Evolutionary conservation across 2,113 vertebrate species (phyloP), one percentile per base, ranked within the genome.

Genomic region (Labeo rohita): DNA sequence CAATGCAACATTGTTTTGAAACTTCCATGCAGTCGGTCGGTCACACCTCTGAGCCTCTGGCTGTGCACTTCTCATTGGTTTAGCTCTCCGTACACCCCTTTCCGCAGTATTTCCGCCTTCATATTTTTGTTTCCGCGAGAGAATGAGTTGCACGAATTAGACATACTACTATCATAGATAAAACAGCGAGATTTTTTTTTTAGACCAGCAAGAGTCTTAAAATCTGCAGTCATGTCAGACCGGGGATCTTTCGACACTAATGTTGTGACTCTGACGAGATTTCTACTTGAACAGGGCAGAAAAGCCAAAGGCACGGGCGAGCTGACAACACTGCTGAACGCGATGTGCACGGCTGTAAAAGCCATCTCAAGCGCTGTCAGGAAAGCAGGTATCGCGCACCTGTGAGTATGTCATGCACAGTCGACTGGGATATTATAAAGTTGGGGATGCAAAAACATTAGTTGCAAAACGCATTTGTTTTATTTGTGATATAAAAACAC

Each of bases 321-420:
- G 92, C 89, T 99, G 90, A 99, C 97, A 28, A 98, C 95, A 83
- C 95, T 99, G 73, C 95, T 99, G 87, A 98, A 96, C 91, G 95
- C 97, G 11, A 94, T 99, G 87, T 98, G 97, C 95, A 97, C 97
- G 0, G 96, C 98, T 5, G 88, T 98, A 91, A 98, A 99, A 92
- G 98, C 98, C 89, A 99, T 99, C 90, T 98, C 97, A 74, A 94
- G 95, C 0, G 98, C 97, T 0, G 98, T 98, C 91, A 96, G 98
- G 39, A 98, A 98, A 88, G 97, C 98, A 21, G 97, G 98, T 86
- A 97, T 98, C 84, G 98, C 97, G 75, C 95, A 98, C 92, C 96
- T 99, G 98, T 98, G 86, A 93, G 94, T 87, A 84, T 72, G 18
- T 21, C 45, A 15, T 21, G 3, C 68, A 4, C 6, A 16, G 36